Evolutionary conservation across 1,140 invertebrate species (phyloP).

Genomic region (Drosophila pectinifera): DNA sequence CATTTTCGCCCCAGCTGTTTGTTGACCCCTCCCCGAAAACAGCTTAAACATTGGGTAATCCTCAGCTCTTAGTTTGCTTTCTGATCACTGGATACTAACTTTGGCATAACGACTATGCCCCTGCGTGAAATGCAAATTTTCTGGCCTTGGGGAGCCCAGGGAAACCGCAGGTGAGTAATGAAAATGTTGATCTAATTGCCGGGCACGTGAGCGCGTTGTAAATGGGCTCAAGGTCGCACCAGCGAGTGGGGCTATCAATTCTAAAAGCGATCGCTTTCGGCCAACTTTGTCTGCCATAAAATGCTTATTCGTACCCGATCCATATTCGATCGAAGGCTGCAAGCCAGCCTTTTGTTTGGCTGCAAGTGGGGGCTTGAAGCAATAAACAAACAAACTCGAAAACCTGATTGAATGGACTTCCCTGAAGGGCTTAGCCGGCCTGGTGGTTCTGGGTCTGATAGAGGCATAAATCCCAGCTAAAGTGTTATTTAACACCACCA

Average conservation of each 20-base stretch:
- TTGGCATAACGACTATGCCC: slow-evolving; percentile 6
- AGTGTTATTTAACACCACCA: slow-evolving; percentile 18
- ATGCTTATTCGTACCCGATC: slow-evolving; percentile 33
- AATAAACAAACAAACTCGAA: slow-evolving; percentile 15
- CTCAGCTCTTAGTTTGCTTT: slow-evolving; percentile 35
- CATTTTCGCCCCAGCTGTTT: slow-evolving; percentile 62
- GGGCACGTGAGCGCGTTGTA: slow-evolving; percentile 49
- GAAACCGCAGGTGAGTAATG: slow-evolving; percentile 26
- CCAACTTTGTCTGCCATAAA: slow-evolving; percentile 24
- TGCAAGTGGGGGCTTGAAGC: slow-evolving; percentile 16
- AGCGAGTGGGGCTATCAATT: slow-evolving; percentile 30
- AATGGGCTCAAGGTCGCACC: slow-evolving; percentile 52
- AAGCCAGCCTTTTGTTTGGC: slow-evolving; percentile 18
- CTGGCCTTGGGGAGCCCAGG: slow-evolving; percentile 15
- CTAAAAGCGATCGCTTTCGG: slow-evolving; percentile 26
- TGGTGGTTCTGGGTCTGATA: slow-evolving; percentile 5
- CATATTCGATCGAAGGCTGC: slow-evolving; percentile 31
- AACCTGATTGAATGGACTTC: slow-evolving; percentile 14
- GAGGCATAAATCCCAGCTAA: not conserved
- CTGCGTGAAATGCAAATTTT: slow-evolving; percentile 46
- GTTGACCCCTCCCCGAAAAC: slow-evolving; percentile 50
- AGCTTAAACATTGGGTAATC: slow-evolving; percentile 55
- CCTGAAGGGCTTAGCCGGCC: not conserved
- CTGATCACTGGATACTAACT: slow-evolving; percentile 5
- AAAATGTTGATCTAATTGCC: slow-evolving; percentile 62